A percentile compares a stretch with the other conserved stretches of the same genome.
Conservation (phyloP, 2,888 invertebrate species). For the Carabus problematicus region DNA sequence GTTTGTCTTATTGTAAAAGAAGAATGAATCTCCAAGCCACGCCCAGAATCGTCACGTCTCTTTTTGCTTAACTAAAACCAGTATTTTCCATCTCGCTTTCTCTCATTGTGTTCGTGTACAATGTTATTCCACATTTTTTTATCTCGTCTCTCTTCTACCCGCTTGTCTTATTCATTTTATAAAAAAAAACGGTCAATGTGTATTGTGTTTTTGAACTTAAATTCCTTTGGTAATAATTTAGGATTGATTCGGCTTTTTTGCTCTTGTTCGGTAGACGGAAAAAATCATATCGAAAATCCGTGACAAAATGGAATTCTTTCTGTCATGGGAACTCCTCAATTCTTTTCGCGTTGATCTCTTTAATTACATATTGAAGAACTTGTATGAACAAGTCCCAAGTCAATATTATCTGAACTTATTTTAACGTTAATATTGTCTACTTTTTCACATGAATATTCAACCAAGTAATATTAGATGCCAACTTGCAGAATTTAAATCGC, state of each 20-base stretch:
- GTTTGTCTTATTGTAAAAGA: constrained; percentile 57
- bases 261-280: constrained; percentile 24
- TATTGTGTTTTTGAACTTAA: constrained; percentile 42
- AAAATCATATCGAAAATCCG: constrained; percentile 27
- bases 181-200: constrained; percentile 39
- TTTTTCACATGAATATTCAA: no score
- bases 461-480: no score
- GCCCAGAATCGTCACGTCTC: constrained; percentile 59
- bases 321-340: constrained; percentile 31
- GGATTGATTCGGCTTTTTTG: constrained; percentile 28
- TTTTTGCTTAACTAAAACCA: constrained; percentile 51
- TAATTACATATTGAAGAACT: constrained; percentile 19
- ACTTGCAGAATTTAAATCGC: no score
- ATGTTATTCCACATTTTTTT: constrained; percentile 39
- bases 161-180: constrained; percentile 40
- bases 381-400: no score
- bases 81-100: constrained; percentile 50
- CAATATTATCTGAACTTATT: no score
- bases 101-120: constrained; percentile 44
- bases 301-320: constrained; percentile 34
- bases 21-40: constrained; percentile 58
- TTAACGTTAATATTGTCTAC: no score
- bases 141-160: constrained; percentile 16
- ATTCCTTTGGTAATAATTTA: constrained; percentile 42
- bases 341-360: constrained; percentile 23